Conservation (phyloP, 1,140 invertebrate species). For the Tetragonula clypearis region DNA sequence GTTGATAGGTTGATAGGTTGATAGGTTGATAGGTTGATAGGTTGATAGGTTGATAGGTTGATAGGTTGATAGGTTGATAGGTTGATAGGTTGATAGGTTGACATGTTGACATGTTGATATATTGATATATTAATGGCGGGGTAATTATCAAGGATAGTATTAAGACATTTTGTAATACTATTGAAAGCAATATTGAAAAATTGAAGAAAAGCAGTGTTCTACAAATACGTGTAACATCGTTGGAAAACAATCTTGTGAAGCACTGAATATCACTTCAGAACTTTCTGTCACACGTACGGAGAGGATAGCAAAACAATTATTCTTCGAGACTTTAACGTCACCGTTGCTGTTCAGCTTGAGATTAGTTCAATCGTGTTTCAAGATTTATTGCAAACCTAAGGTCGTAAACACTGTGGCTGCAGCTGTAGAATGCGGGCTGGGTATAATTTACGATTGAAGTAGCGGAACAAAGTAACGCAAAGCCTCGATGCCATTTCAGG, state of each 20-base stretch:
- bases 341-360: background rate
- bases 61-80: background rate
- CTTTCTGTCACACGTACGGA: background rate
- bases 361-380: background rate
- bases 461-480: background rate
- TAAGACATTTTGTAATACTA: background rate
- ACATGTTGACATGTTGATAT: background rate
- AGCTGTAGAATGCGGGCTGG: background rate
- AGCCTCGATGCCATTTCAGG: background rate
- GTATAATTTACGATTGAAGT: background rate
- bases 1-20: too few species aligned
- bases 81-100: too few species aligned
- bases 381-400: constrained; percentile 11
- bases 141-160: background rate
- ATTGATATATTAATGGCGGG: background rate
- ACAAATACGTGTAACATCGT: too few species aligned
- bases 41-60: background rate
- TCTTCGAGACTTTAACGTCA: background rate
- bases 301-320: background rate
- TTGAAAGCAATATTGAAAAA: too few species aligned
- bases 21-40: background rate
- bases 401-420: background rate
- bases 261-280: background rate
- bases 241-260: background rate
- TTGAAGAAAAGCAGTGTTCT: too few species aligned